phyloP scores from a whole-genome alignment of 1,140 invertebrate species.

The Mamestra configurata region DNA sequence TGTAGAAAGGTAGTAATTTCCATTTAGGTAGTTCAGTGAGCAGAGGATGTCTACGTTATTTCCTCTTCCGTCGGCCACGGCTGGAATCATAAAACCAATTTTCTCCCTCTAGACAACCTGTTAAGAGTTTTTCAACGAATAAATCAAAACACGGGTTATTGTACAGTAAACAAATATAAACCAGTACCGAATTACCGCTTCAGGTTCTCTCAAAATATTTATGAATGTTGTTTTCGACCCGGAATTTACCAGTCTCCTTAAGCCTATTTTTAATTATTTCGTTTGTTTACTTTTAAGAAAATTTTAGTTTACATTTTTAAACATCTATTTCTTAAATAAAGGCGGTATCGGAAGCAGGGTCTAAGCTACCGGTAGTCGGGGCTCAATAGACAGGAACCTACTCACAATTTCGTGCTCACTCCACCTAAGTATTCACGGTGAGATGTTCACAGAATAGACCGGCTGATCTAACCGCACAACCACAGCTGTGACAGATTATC shows the following conservation, averaged over 20 bases:
- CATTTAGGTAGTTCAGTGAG: slow-evolving; percentile 23
- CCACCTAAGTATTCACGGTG: too few relatives aligned
- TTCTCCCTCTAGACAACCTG: slow-evolving; percentile 31
- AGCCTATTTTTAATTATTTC: not conserved
- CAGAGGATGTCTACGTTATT: slow-evolving; percentile 29
- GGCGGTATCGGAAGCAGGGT: too few relatives aligned
- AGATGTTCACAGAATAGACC: too few relatives aligned
- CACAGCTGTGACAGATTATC: too few relatives aligned
- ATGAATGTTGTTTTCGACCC: not conserved
- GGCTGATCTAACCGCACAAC: too few relatives aligned
- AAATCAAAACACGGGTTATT: slow-evolving; percentile 36
- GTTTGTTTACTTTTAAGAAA: too few relatives aligned
- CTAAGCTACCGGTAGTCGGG: too few relatives aligned
- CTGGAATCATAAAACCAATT: slow-evolving; percentile 51
- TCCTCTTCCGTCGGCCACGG: slow-evolving; percentile 24
- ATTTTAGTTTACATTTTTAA: too few relatives aligned
- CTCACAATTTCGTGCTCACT: too few relatives aligned
- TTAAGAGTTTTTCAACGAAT: slow-evolving; percentile 30
- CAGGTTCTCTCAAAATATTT: slow-evolving; percentile 10
- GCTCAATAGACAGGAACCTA: too few relatives aligned
- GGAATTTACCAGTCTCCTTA: not conserved
- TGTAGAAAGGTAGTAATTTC: slow-evolving; percentile 1
- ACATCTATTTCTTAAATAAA: too few relatives aligned
- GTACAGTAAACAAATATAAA: slow-evolving; percentile 23
- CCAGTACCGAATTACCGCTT: slow-evolving; percentile 11